Conservation (phyloP, 1,140 invertebrate species). For the Pseudomyrmex concolor region DNA sequence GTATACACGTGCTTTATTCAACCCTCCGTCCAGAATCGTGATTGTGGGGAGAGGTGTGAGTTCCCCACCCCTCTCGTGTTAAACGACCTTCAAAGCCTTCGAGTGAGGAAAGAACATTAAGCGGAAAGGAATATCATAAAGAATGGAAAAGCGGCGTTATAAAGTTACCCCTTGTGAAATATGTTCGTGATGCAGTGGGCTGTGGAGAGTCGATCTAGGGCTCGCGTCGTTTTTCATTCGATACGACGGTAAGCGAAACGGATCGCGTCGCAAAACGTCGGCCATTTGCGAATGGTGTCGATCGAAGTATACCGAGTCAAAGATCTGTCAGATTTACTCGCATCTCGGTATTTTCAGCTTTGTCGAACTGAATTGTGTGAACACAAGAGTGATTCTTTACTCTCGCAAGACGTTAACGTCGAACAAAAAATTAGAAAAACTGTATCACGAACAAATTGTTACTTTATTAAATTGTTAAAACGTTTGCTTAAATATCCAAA, state of each 20-base stretch:
- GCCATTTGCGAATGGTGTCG: constrained; percentile 47
- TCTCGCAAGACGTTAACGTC: not conserved
- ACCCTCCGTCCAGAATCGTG: constrained; percentile 51
- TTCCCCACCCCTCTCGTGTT: constrained; percentile 6
- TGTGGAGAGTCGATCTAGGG: constrained; percentile 49
- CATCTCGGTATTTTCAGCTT: constrained; percentile 9
- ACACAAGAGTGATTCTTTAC: not conserved
- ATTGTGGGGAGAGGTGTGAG: constrained; percentile 24
- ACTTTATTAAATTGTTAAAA: not conserved
- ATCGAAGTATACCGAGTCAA: constrained; percentile 25
- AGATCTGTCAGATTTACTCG: constrained; percentile 30
- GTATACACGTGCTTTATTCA: constrained; percentile 54
- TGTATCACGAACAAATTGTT: not conserved
- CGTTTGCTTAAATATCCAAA: not conserved
- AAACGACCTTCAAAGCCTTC: constrained; percentile 37
- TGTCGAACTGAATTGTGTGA: not conserved
- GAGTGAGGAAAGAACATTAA: constrained; percentile 50
- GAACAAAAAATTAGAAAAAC: not conserved
- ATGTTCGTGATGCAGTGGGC: constrained; percentile 53
- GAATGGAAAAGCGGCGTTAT: constrained; percentile 56
- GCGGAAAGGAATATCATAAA: constrained; percentile 50
- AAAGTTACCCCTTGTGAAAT: constrained; percentile 56
- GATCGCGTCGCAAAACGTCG: constrained; percentile 36
- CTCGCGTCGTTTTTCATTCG: constrained; percentile 52
- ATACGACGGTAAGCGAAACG: constrained; percentile 37